Evolutionary conservation across 1,140 invertebrate genomes (phyloP).

Genomic region (Apis dorsata): DNA sequence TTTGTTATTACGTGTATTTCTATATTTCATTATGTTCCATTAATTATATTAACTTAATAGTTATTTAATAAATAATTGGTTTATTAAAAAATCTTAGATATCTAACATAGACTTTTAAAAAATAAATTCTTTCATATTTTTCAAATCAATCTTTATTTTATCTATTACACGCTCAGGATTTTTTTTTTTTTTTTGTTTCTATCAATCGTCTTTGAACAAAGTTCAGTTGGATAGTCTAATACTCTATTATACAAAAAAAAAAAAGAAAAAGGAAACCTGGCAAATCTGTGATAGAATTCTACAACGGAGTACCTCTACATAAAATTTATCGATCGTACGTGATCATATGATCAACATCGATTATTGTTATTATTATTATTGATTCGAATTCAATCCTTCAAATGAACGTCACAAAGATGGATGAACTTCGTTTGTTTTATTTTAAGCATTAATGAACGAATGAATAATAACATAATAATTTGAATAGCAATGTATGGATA

Average conservation of each 20-base stretch:
- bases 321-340: background rate
- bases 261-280: background rate
- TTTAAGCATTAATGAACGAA: background rate
- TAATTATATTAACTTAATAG: too few relatives aligned
- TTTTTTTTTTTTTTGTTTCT: too few relatives aligned
- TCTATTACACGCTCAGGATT: too few relatives aligned
- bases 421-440: conserved; percentile 9
- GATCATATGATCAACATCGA: background rate
- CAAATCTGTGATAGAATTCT: conserved; percentile 21
- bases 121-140: too few relatives aligned
- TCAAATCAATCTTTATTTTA: too few relatives aligned
- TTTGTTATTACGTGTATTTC: background rate
- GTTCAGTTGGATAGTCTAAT: too few relatives aligned
- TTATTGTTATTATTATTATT: background rate
- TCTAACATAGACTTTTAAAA: too few relatives aligned
- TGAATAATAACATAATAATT: background rate
- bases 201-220: too few relatives aligned
- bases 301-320: conserved; percentile 5
- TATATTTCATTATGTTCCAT: background rate
- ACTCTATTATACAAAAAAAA: background rate
- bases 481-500: background rate
- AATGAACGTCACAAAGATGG: conserved; percentile 7
- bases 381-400: background rate
- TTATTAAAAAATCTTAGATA: too few relatives aligned
- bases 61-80: too few relatives aligned